Conservation (phyloP, 1,140 invertebrate species). For the Lanistes nyassanus region DNA sequence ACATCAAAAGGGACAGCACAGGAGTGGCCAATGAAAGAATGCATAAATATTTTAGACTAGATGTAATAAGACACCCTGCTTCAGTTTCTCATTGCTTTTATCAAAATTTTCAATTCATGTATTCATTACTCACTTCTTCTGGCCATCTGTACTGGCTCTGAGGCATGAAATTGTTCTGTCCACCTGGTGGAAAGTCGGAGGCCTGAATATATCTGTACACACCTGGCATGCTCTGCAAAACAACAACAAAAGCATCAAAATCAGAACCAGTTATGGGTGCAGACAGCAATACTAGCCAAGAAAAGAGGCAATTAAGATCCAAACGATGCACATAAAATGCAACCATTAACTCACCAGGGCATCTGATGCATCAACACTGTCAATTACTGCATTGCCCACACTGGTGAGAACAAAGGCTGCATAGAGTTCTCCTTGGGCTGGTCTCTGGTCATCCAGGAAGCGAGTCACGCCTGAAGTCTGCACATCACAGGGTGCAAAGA, state of each 20-base stretch:
- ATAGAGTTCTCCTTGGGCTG: constrained; percentile 58
- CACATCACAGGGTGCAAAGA: background rate
- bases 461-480: constrained; percentile 65
- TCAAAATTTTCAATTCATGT: background rate
- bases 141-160: background rate
- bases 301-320: background rate
- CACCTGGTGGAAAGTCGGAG: constrained; percentile 26
- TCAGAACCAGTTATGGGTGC: background rate
- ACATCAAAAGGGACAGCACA: too few species aligned
- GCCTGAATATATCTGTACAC: constrained; percentile 29
- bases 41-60: too few species aligned
- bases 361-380: constrained; percentile 40
- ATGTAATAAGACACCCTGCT: too few species aligned
- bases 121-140: constrained; percentile 25
- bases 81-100: background rate
- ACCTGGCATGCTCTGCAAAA: constrained; percentile 26
- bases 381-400: constrained; percentile 59
- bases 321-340: background rate
- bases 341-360: constrained; percentile 41
- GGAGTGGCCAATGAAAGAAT: too few species aligned
- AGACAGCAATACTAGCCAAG: background rate
- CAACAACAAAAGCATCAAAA: background rate
- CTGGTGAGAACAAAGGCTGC: constrained; percentile 66
- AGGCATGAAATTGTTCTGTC: constrained; percentile 34
- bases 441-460: constrained; percentile 66